Evolutionary conservation across 2,888 invertebrate species (phyloP).

Genomic region (Carterocephalus palaemon): DNA sequence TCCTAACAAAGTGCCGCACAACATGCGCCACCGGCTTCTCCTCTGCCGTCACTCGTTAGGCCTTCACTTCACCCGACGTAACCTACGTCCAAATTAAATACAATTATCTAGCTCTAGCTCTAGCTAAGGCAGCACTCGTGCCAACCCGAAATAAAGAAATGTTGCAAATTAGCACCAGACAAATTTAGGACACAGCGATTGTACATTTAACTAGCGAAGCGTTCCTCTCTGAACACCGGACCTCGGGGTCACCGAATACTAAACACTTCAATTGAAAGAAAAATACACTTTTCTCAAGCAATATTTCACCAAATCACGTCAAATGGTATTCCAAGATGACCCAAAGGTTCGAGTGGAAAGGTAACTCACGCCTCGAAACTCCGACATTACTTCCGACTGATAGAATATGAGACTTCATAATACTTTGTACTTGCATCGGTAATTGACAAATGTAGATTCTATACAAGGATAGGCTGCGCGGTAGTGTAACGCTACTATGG

Average conservation of each 20-base stretch:
- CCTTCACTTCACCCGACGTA: conserved; percentile 31
- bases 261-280: too few relatives aligned
- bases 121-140: conserved; percentile 33
- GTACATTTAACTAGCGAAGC: conserved; percentile 36
- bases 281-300: too few relatives aligned
- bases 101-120: conserved; percentile 29
- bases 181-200: conserved; percentile 50
- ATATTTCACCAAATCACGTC: too few relatives aligned
- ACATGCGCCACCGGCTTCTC: too few relatives aligned
- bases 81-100: conserved; percentile 31
- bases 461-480: conserved; percentile 5
- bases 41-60: too few relatives aligned
- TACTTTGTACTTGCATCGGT: conserved; percentile 24
- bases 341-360: too few relatives aligned
- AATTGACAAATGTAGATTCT: conserved; percentile 25
- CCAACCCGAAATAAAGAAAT: conserved; percentile 36
- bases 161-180: conserved; percentile 64
- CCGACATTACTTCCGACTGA: too few relatives aligned
- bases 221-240: conserved; percentile 24
- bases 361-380: too few relatives aligned
- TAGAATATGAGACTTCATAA: conserved; percentile 14
- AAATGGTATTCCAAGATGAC: too few relatives aligned
- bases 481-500: too few relatives aligned
- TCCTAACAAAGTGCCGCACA: too few relatives aligned
- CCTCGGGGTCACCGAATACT: neutral